Evolutionary conservation across 2,888 invertebrate genomes (phyloP).

Genomic region (Drosophila subquinaria): DNA sequence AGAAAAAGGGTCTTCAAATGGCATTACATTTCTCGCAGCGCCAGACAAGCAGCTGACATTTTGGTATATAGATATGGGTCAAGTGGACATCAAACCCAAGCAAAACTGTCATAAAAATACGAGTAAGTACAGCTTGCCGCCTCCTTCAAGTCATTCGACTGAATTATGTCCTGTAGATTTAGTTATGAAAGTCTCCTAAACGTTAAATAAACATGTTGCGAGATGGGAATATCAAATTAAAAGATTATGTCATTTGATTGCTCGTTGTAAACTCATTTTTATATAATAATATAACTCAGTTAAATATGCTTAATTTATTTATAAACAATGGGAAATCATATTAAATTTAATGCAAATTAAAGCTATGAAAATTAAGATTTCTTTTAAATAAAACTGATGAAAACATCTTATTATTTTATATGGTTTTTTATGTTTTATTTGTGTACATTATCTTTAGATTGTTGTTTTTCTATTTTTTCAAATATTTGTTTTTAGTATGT

Average conservation of each 20-base stretch:
- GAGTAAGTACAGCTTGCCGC: background rate
- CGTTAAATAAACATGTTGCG: background rate
- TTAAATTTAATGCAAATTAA: no score
- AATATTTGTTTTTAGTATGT: background rate
- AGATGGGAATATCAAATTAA: background rate
- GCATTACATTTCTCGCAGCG: slow-evolving; percentile 27
- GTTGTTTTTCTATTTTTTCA: background rate
- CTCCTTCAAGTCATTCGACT: slow-evolving; percentile 16
- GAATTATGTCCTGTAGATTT: slow-evolving; percentile 19
- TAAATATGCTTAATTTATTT: no score
- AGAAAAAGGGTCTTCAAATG: slow-evolving; percentile 29
- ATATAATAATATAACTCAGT: background rate
- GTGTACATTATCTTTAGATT: background rate
- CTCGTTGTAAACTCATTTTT: background rate
- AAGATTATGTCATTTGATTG: background rate
- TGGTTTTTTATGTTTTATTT: background rate
- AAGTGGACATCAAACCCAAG: slow-evolving; percentile 45
- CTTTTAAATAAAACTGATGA: background rate
- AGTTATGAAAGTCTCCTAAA: background rate
- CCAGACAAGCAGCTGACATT: slow-evolving; percentile 42
- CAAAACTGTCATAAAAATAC: slow-evolving; percentile 30
- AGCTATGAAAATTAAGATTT: background rate
- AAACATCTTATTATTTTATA: background rate
- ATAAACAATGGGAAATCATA: no score
- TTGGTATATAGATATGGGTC: slow-evolving; percentile 41